Evolutionary conservation across 2,797 vertebrate genomes (phyloP).

Genomic region (Enteromius radiatus): DNA sequence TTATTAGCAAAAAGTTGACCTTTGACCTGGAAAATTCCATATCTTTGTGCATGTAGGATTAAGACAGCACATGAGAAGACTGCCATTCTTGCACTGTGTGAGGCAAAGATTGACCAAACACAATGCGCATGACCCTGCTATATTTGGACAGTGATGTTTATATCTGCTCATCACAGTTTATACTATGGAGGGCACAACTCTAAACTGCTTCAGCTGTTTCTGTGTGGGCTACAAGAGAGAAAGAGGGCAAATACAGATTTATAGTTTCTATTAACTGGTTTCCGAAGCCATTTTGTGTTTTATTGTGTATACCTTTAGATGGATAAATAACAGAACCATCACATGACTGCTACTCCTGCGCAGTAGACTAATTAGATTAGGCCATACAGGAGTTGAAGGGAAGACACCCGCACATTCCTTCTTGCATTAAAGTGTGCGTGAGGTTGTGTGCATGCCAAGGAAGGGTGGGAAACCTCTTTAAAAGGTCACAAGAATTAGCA

Average conservation of each 20-base stretch:
- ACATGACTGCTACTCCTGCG: not conserved
- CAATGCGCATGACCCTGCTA: conserved; percentile 32
- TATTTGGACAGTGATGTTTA: conserved; percentile 55
- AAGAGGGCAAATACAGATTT: not conserved
- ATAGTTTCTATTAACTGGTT: conserved; percentile 9
- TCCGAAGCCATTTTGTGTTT: not conserved
- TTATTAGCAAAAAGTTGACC: conserved; percentile 22
- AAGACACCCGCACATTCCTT: conserved; percentile 44
- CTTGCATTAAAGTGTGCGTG: conserved; percentile 27
- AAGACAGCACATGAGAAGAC: conserved; percentile 33
- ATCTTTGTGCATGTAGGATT: conserved; percentile 43
- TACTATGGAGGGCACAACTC: conserved; percentile 7
- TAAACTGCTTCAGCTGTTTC: conserved; percentile 1
- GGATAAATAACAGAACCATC: conserved; percentile 24
- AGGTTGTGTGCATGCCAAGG: conserved; percentile 29
- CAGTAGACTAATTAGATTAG: conserved; percentile 26
- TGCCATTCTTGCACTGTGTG: conserved; percentile 11
- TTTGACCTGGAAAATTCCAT: not conserved
- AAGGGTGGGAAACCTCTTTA: conserved; percentile 31
- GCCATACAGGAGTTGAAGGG: not conserved
- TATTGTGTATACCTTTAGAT: not conserved
- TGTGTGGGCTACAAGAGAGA: not conserved
- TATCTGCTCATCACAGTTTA: conserved; percentile 51
- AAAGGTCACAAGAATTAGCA: conserved; percentile 42
- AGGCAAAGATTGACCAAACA: conserved; percentile 23